phyloP scores from a whole-genome alignment of 2,797 vertebrate species.

The Scolopax rusticola region DNA sequence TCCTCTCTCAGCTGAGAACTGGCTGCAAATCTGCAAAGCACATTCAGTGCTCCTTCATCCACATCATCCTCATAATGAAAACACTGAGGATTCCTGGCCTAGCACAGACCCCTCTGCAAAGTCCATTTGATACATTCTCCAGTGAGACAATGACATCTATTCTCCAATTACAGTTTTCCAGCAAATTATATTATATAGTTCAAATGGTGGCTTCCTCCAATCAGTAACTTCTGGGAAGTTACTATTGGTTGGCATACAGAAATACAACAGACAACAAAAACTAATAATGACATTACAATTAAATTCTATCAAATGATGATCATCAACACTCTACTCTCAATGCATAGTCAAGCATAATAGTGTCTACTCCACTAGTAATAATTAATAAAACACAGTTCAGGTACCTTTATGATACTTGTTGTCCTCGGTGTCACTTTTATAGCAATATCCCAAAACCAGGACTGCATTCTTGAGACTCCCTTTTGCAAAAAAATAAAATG shows the following conservation, averaged over 20 bases:
- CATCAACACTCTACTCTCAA: neutral
- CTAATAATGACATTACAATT: neutral
- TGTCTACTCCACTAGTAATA: neutral
- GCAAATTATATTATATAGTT: neutral
- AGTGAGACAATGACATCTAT: neutral
- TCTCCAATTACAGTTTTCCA: neutral
- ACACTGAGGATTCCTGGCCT: neutral
- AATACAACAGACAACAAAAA: neutral
- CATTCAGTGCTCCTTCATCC: neutral
- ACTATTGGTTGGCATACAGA: neutral
- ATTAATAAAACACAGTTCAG: neutral
- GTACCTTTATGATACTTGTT: slow-evolving; percentile 80
- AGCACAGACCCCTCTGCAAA: neutral
- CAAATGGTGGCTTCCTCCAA: neutral
- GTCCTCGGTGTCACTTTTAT: slow-evolving; percentile 64
- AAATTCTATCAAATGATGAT: neutral
- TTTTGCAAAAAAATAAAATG: slow-evolving; percentile 73
- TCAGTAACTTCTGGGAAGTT: neutral
- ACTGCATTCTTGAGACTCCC: slow-evolving; percentile 87
- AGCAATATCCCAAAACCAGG: slow-evolving; percentile 87
- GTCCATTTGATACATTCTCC: neutral
- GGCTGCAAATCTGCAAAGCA: neutral
- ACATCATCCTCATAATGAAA: neutral
- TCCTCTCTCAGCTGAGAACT: neutral
- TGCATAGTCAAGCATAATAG: neutral